These are phyloP conservation scores for Eulimnadia texana DNA, from an alignment of 1,140 invertebrate genomes.

Conservation along the genomic window DNA sequence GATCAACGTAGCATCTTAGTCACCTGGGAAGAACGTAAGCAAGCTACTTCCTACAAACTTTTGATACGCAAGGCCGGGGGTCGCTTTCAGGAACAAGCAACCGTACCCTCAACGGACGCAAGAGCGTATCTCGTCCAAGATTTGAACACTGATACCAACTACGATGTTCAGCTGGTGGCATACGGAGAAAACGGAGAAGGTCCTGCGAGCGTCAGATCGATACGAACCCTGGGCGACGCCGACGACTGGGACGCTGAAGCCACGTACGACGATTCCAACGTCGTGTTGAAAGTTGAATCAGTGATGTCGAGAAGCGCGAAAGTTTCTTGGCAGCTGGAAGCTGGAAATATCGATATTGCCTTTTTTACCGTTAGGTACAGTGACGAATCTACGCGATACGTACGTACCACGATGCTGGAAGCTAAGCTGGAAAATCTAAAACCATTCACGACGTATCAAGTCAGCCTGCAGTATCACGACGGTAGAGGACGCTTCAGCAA, in stretches of 20 bases:
- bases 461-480: not conserved
- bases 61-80: not conserved
- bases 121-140: slow-evolving; percentile 15
- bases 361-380: not conserved
- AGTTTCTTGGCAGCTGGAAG: not conserved
- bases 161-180: not conserved
- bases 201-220: not conserved
- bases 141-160: not conserved
- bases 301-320: not conserved
- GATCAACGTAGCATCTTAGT: not conserved
- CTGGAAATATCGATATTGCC: not conserved
- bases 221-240: not conserved
- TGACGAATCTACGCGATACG: not conserved
- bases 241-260: not conserved
- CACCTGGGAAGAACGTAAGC: slow-evolving; percentile 1
- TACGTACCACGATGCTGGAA: not conserved
- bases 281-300: not conserved
- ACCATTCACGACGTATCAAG: not conserved
- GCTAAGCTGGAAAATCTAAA: not conserved
- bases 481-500: not conserved
- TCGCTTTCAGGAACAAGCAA: not conserved
- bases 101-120: slow-evolving; percentile 23
- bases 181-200: not conserved
- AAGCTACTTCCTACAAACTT: no score
- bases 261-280: not conserved